Evolutionary conservation across 2,113 vertebrate species (phyloP).

Genomic region (Dicrurus megarhynchus): DNA sequence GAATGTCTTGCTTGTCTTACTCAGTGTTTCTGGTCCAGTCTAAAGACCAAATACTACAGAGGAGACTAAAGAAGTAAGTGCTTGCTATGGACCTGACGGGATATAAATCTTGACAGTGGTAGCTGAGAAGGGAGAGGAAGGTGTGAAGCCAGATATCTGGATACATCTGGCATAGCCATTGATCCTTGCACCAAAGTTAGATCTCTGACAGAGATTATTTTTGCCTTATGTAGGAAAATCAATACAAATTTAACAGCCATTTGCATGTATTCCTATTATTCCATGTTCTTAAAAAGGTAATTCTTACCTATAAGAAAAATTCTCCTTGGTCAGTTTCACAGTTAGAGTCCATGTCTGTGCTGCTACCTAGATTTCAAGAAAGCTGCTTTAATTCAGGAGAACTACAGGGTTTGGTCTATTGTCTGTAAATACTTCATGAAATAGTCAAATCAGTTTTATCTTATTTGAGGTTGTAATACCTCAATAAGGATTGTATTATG

Average conservation of each 20-base stretch:
- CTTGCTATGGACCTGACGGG: not conserved
- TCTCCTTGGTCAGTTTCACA: not conserved
- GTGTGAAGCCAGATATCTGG: not conserved
- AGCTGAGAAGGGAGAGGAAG: not conserved
- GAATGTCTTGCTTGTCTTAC: not conserved
- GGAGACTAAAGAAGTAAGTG: not conserved
- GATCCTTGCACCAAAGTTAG: not conserved
- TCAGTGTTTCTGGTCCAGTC: not conserved
- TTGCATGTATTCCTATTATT: not conserved
- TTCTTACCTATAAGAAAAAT: not conserved
- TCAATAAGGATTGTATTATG: not conserved
- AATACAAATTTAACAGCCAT: not conserved
- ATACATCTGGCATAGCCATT: not conserved
- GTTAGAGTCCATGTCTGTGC: not conserved
- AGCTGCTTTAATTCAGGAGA: not conserved
- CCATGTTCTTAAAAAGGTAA: not conserved
- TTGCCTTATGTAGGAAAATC: not conserved
- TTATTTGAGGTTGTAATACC: not conserved
- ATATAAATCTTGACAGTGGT: not conserved
- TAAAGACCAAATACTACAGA: not conserved
- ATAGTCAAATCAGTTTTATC: not conserved
- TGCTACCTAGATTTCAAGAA: not conserved
- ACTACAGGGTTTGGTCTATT: not conserved
- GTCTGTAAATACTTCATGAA: not conserved
- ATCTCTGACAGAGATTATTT: not conserved